Percentiles rank a stretch among this genome's conserved stretches.
Evolutionary conservation across 2,113 vertebrate species (phyloP).

Genomic region (Felis chaus): DNA sequence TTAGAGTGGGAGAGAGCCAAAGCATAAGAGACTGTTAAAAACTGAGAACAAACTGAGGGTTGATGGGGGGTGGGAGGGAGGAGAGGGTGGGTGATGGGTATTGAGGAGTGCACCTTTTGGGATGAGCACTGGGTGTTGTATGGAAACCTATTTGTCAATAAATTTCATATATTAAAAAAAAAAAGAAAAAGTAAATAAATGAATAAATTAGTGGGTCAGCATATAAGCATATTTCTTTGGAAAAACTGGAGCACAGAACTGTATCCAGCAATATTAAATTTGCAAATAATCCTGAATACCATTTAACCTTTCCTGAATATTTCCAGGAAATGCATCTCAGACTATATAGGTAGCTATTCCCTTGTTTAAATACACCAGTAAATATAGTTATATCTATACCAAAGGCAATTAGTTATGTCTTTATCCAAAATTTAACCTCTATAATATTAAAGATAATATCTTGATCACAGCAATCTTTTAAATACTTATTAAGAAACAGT

Average conservation of each 20-base stretch:
- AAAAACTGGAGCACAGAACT: neutral
- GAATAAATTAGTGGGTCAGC: neutral
- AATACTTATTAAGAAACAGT: neutral
- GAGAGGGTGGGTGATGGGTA: too few species aligned
- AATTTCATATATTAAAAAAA: too few species aligned
- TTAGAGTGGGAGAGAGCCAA: too few species aligned
- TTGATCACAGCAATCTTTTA: neutral
- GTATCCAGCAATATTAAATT: neutral
- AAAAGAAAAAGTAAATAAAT: slow-evolving; percentile 16
- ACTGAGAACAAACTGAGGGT: too few species aligned
- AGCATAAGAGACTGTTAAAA: too few species aligned
- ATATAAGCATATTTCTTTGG: neutral
- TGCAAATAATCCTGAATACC: neutral
- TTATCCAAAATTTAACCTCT: neutral
- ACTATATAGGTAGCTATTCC: neutral
- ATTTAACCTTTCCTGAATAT: neutral
- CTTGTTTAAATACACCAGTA: neutral
- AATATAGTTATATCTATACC: neutral
- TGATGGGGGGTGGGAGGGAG: too few species aligned
- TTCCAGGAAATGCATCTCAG: neutral
- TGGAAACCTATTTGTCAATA: too few species aligned
- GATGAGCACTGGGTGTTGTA: too few species aligned
- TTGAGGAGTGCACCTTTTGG: too few species aligned
- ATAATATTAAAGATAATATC: neutral
- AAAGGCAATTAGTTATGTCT: neutral